Evolutionary conservation across 2,113 vertebrate genomes (phyloP), one percentile per base, ranked within the genome.

Genomic region (Sinocyclocheilus anophthalmus): DNA sequence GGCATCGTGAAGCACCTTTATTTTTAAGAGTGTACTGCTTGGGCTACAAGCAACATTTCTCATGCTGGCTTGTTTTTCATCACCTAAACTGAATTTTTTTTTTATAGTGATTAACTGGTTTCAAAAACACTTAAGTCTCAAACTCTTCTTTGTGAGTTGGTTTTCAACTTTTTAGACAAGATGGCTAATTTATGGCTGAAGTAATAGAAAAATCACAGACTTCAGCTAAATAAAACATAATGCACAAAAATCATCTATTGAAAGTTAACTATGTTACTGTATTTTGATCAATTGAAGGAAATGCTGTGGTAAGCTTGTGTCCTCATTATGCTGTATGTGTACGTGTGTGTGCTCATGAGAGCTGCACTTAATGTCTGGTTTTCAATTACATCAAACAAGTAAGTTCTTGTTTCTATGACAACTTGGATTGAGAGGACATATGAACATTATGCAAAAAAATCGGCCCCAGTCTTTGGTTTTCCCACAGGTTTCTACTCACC

Each of bases 351-450:
- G 26, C 22, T 0, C 63, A 48, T 59, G 50, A 80, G 33, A 33
- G 61, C 7, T 84, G 76, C 37, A 42, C 45, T 50, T 53, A 63
- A 48, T 69, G 30, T 67, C 45, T 69, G 61, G 57, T 45, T 63
- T 73, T 73, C 70, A 81, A 24, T 81, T 65, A 30, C 55, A 86
- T 42, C 50, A 39, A 77, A 82, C 57, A n/a, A 63, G 39, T 30
- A 75, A 24, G 5, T 55, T 76, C 59, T 77, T 69, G 73, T 87
- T 87, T 37, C 81, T 87, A 69, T 87, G 80, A 87, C 80, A 77
- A 77, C 73, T 55, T 75, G 5, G 22, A 75, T 73, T 63, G 33
- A 45, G 18, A 65, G 37, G 53, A 39, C 72, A 57, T 42, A 4
- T 5, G 5, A 63, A 57, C n/a, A 63, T 59, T 55, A 33, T 84